Evolutionary conservation across 53 echinoderm and acorn worm species (phyloP).

Genomic region (Echinometra lucunter): DNA sequence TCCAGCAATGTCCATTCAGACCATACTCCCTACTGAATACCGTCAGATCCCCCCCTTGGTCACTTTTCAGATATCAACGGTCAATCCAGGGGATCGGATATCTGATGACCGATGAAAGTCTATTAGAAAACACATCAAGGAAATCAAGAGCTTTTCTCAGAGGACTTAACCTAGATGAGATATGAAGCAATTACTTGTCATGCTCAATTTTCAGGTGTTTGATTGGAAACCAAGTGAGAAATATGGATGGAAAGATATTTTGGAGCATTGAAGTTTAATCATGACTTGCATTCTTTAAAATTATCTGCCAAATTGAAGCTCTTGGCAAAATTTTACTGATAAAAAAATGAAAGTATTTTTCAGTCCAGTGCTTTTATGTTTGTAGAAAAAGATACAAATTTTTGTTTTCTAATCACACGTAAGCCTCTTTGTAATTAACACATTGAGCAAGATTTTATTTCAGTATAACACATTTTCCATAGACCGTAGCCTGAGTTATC

Average conservation of each 20-base stretch:
- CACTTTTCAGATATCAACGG: not conserved
- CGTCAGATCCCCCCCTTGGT: not conserved
- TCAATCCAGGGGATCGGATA: not conserved
- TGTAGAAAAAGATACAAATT: too few relatives aligned
- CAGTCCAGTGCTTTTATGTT: too few relatives aligned
- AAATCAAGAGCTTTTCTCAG: constrained; percentile 4
- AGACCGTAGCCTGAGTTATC: too few relatives aligned
- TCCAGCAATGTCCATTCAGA: constrained; percentile 34
- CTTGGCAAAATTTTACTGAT: too few relatives aligned
- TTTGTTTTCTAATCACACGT: too few relatives aligned
- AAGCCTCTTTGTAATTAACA: too few relatives aligned
- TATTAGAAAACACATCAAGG: not conserved
- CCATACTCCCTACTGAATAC: not conserved
- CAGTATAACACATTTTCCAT: too few relatives aligned
- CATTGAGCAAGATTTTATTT: too few relatives aligned
- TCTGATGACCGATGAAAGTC: not conserved
- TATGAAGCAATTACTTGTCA: not conserved
- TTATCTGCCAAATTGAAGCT: not conserved
- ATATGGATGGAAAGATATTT: not conserved
- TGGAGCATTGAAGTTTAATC: not conserved
- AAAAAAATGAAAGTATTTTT: too few relatives aligned
- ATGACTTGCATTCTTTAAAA: not conserved
- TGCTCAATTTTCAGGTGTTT: not conserved
- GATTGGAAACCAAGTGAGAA: not conserved
- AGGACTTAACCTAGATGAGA: not conserved